Conservation (phyloP, 2,113 vertebrate species). For the Plotosus lineatus region DNA sequence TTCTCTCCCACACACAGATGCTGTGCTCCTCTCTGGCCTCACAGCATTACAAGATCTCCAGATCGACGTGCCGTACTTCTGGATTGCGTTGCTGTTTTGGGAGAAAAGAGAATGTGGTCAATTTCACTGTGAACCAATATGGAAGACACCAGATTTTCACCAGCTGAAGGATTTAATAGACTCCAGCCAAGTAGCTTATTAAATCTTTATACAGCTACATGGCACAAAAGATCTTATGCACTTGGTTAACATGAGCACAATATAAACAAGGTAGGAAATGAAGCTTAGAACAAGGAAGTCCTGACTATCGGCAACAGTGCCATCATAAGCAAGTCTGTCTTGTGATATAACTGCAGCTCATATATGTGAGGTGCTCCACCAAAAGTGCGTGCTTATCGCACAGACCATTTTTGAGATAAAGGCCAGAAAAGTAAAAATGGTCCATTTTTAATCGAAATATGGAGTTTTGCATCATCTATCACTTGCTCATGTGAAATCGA, state of each 20-base stretch:
- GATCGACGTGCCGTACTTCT: slow-evolving; percentile 94
- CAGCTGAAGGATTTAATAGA: not conserved
- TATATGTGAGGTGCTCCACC: no score
- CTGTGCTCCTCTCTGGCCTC: not conserved
- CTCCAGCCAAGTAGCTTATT: not conserved
- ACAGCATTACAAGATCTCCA: slow-evolving; percentile 88
- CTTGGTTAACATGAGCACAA: not conserved
- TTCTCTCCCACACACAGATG: slow-evolving; percentile 2
- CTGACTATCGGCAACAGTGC: not conserved
- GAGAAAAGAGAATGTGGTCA: slow-evolving; percentile 45
- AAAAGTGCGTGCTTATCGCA: no score
- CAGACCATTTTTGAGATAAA: no score
- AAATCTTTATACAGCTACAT: not conserved
- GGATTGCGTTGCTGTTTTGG: slow-evolving; percentile 88
- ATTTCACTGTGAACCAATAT: not conserved
- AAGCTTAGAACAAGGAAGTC: not conserved
- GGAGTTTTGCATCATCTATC: no score
- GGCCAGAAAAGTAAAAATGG: no score
- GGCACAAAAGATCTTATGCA: not conserved
- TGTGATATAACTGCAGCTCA: not conserved
- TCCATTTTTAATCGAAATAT: no score
- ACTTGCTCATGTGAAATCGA: no score
- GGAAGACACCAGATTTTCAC: not conserved
- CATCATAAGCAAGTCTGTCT: not conserved
- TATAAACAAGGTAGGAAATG: not conserved